Percentiles rank a stretch among this genome's conserved stretches.
These are phyloP conservation scores for Cebidichthys violaceus DNA, from an alignment of 2,113 vertebrate species.

Conservation along the genomic window DNA sequence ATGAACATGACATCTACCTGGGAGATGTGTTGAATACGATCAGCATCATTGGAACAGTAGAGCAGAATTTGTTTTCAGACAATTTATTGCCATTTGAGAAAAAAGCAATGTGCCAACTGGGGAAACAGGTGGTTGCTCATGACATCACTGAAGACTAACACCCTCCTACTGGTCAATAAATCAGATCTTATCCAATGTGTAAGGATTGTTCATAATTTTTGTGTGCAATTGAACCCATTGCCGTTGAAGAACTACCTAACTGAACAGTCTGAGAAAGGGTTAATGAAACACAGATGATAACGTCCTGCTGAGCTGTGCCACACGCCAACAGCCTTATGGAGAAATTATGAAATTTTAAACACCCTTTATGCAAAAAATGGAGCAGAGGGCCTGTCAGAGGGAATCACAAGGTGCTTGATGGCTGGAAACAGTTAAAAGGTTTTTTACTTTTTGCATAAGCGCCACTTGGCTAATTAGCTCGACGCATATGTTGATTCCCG, in stretches of 20 bases:
- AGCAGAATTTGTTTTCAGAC: neutral
- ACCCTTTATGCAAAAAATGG: conserved; percentile 54
- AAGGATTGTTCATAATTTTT: neutral
- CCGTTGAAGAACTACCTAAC: neutral
- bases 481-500: conserved; percentile 26
- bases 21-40: conserved; percentile 5
- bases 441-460: conserved; percentile 29
- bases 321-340: conserved; percentile 52
- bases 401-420: conserved; percentile 56
- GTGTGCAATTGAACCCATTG: neutral
- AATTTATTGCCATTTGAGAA: neutral
- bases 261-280: neutral
- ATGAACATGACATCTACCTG: conserved; percentile 6
- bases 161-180: neutral
- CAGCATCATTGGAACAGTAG: neutral
- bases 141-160: neutral
- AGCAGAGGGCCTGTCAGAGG: conserved; percentile 49
- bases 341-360: conserved; percentile 69
- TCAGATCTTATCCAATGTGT: neutral
- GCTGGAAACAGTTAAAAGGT: conserved; percentile 57
- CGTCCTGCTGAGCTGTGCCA: conserved; percentile 57
- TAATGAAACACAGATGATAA: conserved; percentile 34
- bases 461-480: conserved; percentile 56
- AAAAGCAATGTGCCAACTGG: no score
- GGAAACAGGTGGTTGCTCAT: neutral